Percentiles rank a stretch among this genome's conserved stretches.
These are phyloP conservation scores for Trematomus loennbergii DNA, from an alignment of 2,113 vertebrate genomes.

Conservation along the genomic window DNA sequence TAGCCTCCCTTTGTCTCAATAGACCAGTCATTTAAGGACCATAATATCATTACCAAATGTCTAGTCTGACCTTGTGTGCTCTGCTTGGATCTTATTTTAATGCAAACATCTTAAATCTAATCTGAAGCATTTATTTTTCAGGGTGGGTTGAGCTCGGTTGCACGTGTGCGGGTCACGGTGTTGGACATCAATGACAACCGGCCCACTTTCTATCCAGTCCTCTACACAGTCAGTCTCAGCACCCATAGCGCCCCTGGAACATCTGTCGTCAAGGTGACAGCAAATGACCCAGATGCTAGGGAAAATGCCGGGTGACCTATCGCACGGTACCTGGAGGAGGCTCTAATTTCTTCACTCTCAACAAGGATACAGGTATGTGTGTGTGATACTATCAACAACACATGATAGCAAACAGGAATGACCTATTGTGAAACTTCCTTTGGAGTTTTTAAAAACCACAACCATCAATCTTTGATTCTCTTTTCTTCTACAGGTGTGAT, in stretches of 20 bases:
- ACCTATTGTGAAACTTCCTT: not conserved
- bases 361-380: conserved; percentile 92
- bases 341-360: conserved; percentile 91
- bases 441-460: not conserved
- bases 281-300: conserved; percentile 93
- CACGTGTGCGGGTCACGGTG: conserved; percentile 89
- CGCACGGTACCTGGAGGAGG: conserved; percentile 87
- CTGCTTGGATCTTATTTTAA: not conserved
- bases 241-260: conserved; percentile 93
- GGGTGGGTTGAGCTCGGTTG: conserved; percentile 93
- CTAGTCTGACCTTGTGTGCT: not conserved
- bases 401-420: not conserved
- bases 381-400: not conserved
- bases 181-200: conserved; percentile 95
- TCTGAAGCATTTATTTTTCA: conserved; percentile 50
- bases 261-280: conserved; percentile 90
- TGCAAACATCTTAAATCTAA: not conserved
- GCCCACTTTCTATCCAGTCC: conserved; percentile 92
- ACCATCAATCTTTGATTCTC: not conserved
- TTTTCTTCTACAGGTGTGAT: conserved; percentile 85
- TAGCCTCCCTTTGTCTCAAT: conserved; percentile 4
- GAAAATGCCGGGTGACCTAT: conserved; percentile 90
- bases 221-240: conserved; percentile 94
- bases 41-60: not conserved
- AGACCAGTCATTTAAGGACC: not conserved